These are phyloP conservation scores for Peromyscus aztecus DNA, from an alignment of 2,797 vertebrate species.

Conservation along the genomic window DNA sequence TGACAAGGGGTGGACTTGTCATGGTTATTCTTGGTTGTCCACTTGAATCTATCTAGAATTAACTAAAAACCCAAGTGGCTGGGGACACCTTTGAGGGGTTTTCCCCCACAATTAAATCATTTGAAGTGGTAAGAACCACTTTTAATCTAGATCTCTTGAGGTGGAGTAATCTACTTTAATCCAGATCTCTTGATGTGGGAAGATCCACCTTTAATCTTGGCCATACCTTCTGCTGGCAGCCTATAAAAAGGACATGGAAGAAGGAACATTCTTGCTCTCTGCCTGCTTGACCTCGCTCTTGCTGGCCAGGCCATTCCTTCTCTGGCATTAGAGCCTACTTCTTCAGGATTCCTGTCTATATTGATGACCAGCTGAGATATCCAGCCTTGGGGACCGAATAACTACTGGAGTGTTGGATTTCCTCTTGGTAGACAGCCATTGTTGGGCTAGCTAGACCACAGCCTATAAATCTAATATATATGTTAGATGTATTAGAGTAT, in stretches of 20 bases:
- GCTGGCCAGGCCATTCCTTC: too few relatives aligned
- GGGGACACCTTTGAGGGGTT: background rate
- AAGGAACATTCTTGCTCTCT: too few relatives aligned
- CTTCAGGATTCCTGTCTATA: background rate
- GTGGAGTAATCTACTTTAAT: background rate
- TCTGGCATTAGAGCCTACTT: background rate
- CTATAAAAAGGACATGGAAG: too few relatives aligned
- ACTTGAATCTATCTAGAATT: background rate
- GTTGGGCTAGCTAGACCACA: background rate
- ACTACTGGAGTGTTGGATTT: background rate
- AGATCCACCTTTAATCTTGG: background rate
- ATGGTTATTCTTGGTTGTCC: background rate
- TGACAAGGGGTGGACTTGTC: background rate
- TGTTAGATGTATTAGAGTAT: background rate
- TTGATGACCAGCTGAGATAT: background rate
- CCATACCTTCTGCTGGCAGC: background rate
- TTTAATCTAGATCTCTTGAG: background rate
- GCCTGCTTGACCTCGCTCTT: background rate
- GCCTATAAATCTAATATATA: background rate
- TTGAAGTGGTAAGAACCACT: background rate
- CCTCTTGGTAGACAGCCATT: background rate
- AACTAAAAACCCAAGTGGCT: background rate
- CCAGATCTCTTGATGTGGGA: too few relatives aligned
- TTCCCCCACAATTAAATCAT: background rate
- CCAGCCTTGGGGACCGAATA: background rate